Conservation (phyloP, 2,888 invertebrate species). For the Torymus tubicola region DNA sequence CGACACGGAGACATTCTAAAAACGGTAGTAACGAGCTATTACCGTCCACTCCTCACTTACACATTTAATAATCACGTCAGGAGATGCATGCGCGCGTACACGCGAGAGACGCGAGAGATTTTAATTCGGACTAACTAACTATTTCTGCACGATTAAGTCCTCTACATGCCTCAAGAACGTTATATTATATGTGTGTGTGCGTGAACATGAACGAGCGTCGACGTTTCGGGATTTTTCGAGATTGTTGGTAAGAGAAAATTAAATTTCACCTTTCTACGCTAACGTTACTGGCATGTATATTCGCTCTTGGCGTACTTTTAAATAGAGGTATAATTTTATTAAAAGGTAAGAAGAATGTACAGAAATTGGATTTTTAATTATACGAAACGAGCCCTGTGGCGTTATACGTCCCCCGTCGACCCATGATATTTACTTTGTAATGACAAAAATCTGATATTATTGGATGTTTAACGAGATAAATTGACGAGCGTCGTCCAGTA, state of each 20-base stretch:
- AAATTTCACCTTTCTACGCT: too few relatives aligned
- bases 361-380: too few relatives aligned
- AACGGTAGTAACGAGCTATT: slow-evolving; percentile 43
- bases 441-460: too few relatives aligned
- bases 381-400: too few relatives aligned
- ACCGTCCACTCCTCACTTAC: slow-evolving; percentile 20
- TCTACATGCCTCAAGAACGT: too few relatives aligned
- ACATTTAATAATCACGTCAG: slow-evolving; percentile 34
- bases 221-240: slow-evolving; percentile 7
- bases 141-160: slow-evolving; percentile 28
- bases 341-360: not conserved
- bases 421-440: too few relatives aligned
- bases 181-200: not conserved
- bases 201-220: not conserved
- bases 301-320: slow-evolving; percentile 45
- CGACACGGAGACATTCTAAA: slow-evolving; percentile 38
- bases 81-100: not conserved
- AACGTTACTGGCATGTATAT: not conserved
- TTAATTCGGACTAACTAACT: slow-evolving; percentile 35
- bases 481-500: too few relatives aligned
- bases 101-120: not conserved
- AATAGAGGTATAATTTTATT: not conserved
- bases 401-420: too few relatives aligned
- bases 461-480: too few relatives aligned
- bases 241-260: slow-evolving; percentile 53